phyloP scores from a whole-genome alignment of 1,140 invertebrate species.

The Papilio glaucus region DNA sequence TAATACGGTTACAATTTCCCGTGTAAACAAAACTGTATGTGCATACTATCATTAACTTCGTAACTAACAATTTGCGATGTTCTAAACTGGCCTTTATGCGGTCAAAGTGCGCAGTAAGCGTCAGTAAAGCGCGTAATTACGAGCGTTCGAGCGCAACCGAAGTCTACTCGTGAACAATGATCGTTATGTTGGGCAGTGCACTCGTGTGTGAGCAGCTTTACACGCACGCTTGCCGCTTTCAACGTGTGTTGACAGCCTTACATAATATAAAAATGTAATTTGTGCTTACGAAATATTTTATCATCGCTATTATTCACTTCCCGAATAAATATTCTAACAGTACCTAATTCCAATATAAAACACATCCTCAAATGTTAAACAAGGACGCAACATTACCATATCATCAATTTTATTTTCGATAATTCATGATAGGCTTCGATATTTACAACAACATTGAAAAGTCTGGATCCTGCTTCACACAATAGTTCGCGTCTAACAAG shows the following conservation, averaged over 20 bases:
- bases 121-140: slow-evolving; percentile 59
- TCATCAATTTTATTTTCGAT: too few relatives aligned
- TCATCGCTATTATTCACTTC: too few relatives aligned
- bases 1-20: slow-evolving; percentile 1
- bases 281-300: neutral
- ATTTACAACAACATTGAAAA: too few relatives aligned
- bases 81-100: slow-evolving; percentile 22
- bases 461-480: too few relatives aligned
- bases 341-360: too few relatives aligned
- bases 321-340: too few relatives aligned
- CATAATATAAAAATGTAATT: neutral
- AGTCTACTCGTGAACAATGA: slow-evolving; percentile 58
- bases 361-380: too few relatives aligned
- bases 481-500: too few relatives aligned
- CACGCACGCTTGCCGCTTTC: neutral
- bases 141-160: slow-evolving; percentile 44
- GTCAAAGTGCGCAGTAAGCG: slow-evolving; percentile 32
- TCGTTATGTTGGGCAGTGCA: slow-evolving; percentile 14
- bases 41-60: slow-evolving; percentile 33
- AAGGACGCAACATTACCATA: too few relatives aligned
- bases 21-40: neutral
- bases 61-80: slow-evolving; percentile 37
- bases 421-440: too few relatives aligned
- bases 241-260: neutral
- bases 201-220: slow-evolving; percentile 52